Evolutionary conservation across 1,140 invertebrate species (phyloP), one percentile per base, ranked within the genome.

Genomic region (Pachypsylla venusta): DNA sequence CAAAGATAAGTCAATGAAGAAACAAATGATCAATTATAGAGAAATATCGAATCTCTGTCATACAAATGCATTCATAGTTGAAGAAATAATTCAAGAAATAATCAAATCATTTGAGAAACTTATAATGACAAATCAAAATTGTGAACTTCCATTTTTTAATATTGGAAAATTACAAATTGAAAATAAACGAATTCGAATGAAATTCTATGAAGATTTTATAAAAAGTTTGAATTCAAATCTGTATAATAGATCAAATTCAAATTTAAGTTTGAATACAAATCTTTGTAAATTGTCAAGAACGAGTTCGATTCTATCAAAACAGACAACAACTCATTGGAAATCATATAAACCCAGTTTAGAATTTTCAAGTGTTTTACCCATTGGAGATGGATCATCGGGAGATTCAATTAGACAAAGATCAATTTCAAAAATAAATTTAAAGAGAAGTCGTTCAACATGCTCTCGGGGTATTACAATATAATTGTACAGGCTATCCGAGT

Each of bases 61-160:
- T 4, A 5, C 22, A 22, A 48, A 48, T 19, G n/a, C n/a, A 7
- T 48, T 48, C 22, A 19, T 48, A 3, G 42, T 48, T 5, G 42
- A 48, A 19, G 42, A 48, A 19, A 22, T 48, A 4, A 48, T 48
- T 22, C 16, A 22, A 19, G 42, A 48, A 48, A 22, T 48, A n/a
- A 48, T 48, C n/a, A 48, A 48, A 48, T 48, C 42, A 5, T 48
- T 48, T 48, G 42, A 48, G 42, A 48, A 48, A 22, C 42, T 48
- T 3, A n/a, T 48, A 19, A 48, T 48, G 42, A 48, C 42, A 5
- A 48, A 48, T n/a, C 16, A 22, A 19, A 48, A 48, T n/a, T 5
- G 42, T 19, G 42, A 48, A n/a, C n/a, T 48, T 19, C 42, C 42
- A 4, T 48, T 48, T 19, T 48, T 48, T n/a, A n/a, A 48, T 7